Conservation (phyloP, 1,140 invertebrate species). For the Saccostrea cuccullata region DNA sequence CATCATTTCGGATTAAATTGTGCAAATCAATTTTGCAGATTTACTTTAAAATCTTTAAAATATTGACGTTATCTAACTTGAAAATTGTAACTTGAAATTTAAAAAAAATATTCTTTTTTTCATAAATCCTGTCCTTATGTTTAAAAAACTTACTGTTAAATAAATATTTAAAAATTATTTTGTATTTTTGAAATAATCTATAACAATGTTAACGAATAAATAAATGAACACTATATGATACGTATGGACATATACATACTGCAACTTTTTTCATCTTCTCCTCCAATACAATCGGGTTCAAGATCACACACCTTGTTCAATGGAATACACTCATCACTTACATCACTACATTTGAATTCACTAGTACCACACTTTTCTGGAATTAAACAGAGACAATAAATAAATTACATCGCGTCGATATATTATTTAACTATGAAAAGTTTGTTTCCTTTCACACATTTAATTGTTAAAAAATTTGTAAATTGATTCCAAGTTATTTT, state of each 20-base stretch:
- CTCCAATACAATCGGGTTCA: background rate
- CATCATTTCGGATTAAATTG: background rate
- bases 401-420: background rate
- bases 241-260: background rate
- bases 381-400: background rate
- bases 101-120: too few relatives aligned
- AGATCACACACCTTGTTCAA: background rate
- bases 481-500: background rate
- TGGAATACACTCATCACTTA: background rate
- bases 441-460: too few relatives aligned
- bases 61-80: too few relatives aligned
- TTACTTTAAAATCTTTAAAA: too few relatives aligned
- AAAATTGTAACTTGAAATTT: too few relatives aligned
- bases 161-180: too few relatives aligned
- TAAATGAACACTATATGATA: background rate
- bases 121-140: too few relatives aligned
- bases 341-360: background rate
- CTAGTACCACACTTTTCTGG: background rate
- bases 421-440: too few relatives aligned
- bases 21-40: too few relatives aligned
- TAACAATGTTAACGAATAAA: background rate
- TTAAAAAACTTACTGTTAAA: too few relatives aligned
- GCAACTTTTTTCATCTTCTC: background rate
- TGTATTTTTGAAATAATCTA: background rate
- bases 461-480: background rate